Evolutionary conservation across 1,140 invertebrate genomes (phyloP).

Genomic region (Pygmarrhopalites habei): DNA sequence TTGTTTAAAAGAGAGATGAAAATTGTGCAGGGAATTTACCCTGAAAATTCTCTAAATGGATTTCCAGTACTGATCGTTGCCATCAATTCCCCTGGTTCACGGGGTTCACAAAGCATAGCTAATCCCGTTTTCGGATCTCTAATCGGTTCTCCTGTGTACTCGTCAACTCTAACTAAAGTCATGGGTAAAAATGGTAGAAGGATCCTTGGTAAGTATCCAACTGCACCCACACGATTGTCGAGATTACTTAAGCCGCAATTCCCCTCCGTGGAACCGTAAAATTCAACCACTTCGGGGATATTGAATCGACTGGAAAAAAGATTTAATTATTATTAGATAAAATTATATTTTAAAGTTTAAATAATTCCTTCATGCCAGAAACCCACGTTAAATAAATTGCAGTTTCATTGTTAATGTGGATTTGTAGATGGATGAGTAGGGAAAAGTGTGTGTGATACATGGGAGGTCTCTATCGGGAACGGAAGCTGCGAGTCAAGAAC

Average conservation of each 20-base stretch:
- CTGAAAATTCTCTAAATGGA: slow-evolving; percentile 49
- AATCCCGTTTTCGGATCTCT: slow-evolving; percentile 43
- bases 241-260: slow-evolving; percentile 86
- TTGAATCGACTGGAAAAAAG: slow-evolving; percentile 53
- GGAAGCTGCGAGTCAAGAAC: too few species aligned
- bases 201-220: slow-evolving; percentile 68
- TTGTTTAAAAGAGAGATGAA: background rate
- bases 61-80: slow-evolving; percentile 58
- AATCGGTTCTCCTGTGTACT: slow-evolving; percentile 60
- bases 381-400: too few species aligned
- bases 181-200: slow-evolving; percentile 74
- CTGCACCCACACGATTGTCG: slow-evolving; percentile 59
- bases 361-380: too few species aligned
- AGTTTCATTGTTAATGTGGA: too few species aligned
- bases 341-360: too few species aligned
- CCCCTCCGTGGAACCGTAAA: slow-evolving; percentile 96
- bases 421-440: too few species aligned
- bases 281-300: slow-evolving; percentile 68
- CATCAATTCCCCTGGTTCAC: slow-evolving; percentile 77
- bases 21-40: slow-evolving; percentile 38
- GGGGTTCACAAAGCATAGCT: slow-evolving; percentile 43
- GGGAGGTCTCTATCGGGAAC: too few species aligned
- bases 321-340: too few species aligned
- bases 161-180: slow-evolving; percentile 79
- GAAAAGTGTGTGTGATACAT: too few species aligned